These are phyloP conservation scores for Pollimyrus isidori DNA, from an alignment of 2,113 vertebrate genomes.

Conservation along the genomic window DNA sequence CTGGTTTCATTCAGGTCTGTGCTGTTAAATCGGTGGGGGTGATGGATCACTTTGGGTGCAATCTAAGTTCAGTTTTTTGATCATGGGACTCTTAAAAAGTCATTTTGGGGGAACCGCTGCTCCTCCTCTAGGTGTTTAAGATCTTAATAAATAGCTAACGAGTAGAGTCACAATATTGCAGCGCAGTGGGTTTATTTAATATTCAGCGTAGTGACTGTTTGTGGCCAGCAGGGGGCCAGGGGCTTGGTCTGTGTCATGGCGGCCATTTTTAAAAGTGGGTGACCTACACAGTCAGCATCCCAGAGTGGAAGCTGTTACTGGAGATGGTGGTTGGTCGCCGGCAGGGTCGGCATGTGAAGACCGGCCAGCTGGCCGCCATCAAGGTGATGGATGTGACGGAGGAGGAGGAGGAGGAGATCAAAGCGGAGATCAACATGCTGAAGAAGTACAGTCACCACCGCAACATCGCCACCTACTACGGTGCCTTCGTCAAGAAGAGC, in stretches of 20 bases:
- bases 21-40: background rate
- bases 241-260: background rate
- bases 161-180: background rate
- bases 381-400: constrained; percentile 93
- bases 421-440: constrained; percentile 92
- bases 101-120: background rate
- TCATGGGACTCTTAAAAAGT: background rate
- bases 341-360: constrained; percentile 84
- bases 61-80: too few species aligned
- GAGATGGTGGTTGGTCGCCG: background rate
- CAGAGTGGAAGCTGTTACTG: background rate
- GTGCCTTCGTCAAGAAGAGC: constrained; percentile 89
- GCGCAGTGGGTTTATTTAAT: background rate
- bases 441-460: constrained; percentile 91
- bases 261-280: background rate
- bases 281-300: background rate
- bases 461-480: constrained; percentile 90
- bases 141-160: background rate
- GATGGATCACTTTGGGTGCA: background rate
- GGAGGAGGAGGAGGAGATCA: constrained; percentile 90
- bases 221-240: background rate
- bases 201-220: background rate
- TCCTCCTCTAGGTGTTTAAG: background rate
- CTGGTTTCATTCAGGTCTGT: background rate
- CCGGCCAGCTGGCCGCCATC: constrained; percentile 86